Percentiles rank a stretch among this genome's conserved stretches.
phyloP scores from a whole-genome alignment of 2,797 vertebrate genomes.

The Anniella stebbinsi region DNA sequence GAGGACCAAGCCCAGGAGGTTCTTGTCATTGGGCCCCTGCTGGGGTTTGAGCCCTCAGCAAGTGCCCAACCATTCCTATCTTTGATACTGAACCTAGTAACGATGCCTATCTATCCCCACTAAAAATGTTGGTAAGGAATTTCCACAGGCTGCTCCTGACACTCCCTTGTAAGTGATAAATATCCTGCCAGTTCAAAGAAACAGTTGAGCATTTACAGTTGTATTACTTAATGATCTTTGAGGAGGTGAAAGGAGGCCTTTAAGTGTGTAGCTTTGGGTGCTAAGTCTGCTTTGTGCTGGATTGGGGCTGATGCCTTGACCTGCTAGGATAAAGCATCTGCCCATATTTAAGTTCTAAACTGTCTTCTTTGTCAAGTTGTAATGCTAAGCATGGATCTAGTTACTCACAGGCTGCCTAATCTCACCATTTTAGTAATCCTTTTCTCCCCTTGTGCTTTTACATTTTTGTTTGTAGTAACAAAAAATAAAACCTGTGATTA shows the following conservation, averaged over 20 bases:
- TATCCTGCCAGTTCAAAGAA: too few species aligned
- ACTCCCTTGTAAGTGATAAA: neutral
- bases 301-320: fast-evolving
- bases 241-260: neutral
- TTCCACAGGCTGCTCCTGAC: too few species aligned
- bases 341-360: neutral
- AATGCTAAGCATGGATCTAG: constrained; percentile 23
- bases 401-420: constrained; percentile 32
- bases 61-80: too few species aligned
- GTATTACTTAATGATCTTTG: fast-evolving
- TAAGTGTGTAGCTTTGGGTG: neutral
- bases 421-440: constrained; percentile 58
- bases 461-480: constrained; percentile 72
- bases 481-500: constrained; percentile 76
- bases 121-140: neutral
- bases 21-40: too few species aligned
- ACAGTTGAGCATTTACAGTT: neutral
- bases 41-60: too few species aligned
- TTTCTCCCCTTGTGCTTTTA: constrained; percentile 68
- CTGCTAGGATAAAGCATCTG: fast-evolving
- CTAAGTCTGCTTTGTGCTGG: fast-evolving
- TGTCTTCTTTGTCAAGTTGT: neutral
- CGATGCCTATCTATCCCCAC: neutral
- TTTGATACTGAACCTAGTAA: neutral
- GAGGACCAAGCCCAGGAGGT: too few species aligned